Base-by-base conservation (phyloP, 2,113 vertebrate species). In the Zosterops lateralis region DNA sequence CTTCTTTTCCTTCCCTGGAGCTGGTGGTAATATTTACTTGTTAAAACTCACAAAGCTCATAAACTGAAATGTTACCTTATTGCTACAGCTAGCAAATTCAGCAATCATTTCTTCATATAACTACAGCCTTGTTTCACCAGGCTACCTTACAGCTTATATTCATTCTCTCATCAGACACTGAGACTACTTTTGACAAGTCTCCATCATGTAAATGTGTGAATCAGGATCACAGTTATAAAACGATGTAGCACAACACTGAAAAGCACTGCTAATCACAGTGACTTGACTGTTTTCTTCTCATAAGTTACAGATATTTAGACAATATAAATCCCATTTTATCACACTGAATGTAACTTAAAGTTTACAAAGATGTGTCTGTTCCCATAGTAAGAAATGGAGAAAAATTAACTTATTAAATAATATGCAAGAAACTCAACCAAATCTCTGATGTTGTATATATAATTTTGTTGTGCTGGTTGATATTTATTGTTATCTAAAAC, bases 31-130 rank as follows among this genome's bases (percentile, higher is more conserved):
- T 71, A 81, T 25, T 53, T 68, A 45, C 36, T 83, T 45, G n/a
- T 88, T 86, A 94, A 92, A 75, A 86, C 48, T 88, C 84, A 94
- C 51, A 80, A 82, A 92, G 51, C 67, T 85, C 34, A 76, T 61
- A 85, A 92, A 67, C 48, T 48, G 78, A 85, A 89, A 83, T 67
- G 20, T 10, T 83, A 56, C 18, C 34, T 95, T 68, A 62, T 32
- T 91, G 66, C 67, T 86, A 51, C 60, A 67, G 75, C 45, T 32
- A 60, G 67, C 7, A 92, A 87, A 64, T 83, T 64, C 51, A 88
- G 44, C 48, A 90, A 34, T 47, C 5, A 2, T 73, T 84, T 83
- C 34, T 91, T 83, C 44, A 15, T 60, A 3, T 21, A 83, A 56
- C 19, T 57, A 32, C 14, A 53, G 51, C 34, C 54, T 31, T 70